Conservation (phyloP, 2,888 invertebrate genomes). For the Prenolepis imparis region DNA sequence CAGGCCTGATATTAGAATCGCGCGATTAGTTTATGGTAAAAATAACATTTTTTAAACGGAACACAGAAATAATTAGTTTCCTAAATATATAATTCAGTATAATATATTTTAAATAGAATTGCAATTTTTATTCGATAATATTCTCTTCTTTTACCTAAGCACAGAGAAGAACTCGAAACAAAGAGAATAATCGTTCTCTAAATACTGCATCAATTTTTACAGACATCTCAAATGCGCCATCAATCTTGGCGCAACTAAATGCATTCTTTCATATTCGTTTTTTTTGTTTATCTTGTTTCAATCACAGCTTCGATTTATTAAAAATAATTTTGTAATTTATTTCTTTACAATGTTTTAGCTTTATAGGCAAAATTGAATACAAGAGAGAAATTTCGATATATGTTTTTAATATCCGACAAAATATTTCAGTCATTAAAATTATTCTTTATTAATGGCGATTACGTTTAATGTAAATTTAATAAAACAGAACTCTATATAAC, state of each 20-base stretch:
- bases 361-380: background rate
- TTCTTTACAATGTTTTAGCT: conserved; percentile 10
- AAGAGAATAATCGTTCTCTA: background rate
- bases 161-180: background rate
- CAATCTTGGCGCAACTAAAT: conserved; percentile 31
- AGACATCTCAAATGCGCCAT: conserved; percentile 13
- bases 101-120: background rate
- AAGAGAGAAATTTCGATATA: background rate
- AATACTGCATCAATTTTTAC: conserved; percentile 33
- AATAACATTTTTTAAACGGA: background rate
- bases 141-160: background rate
- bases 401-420: background rate
- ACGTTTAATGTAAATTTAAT: conserved; percentile 40
- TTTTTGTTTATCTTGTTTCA: conserved; percentile 30
- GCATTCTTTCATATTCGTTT: conserved; percentile 2
- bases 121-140: background rate
- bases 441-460: conserved; percentile 15
- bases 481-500: background rate
- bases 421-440: conserved; percentile 14
- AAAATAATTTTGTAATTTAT: conserved; percentile 36
- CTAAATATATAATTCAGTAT: background rate
- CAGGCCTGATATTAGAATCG: too few species aligned
- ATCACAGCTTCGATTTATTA: conserved; percentile 29
- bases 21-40: background rate
- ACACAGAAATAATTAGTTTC: background rate